A percentile compares a stretch with the other conserved stretches of the same genome.
Conservation (phyloP, 2,888 invertebrate species). For the Drosophila gaucha region DNA sequence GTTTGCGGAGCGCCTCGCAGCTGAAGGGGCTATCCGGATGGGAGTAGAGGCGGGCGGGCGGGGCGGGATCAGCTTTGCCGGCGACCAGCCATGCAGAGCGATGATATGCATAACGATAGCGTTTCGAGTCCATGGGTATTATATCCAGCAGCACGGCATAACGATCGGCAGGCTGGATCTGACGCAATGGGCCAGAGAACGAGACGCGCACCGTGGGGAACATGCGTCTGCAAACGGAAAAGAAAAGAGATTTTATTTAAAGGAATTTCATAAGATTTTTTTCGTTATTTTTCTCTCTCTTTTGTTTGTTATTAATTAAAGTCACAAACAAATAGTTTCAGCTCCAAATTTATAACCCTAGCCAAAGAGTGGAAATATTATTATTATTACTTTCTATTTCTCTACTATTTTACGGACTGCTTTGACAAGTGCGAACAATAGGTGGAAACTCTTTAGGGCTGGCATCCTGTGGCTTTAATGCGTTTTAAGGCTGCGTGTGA, state of each 20-base stretch:
- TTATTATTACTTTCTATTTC: conserved; percentile 28
- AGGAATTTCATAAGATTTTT: conserved; percentile 33
- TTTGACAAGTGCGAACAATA: conserved; percentile 71
- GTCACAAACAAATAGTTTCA: conserved; percentile 29
- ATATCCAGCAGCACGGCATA: conserved; percentile 98
- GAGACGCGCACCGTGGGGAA: conserved; percentile 98
- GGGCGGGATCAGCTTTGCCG: conserved; percentile 98
- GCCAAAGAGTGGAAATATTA: conserved; percentile 25
- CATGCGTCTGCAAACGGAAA: conserved; percentile 91
- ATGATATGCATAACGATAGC: conserved; percentile 99
- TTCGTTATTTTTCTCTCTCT: no score
- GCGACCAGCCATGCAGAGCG: conserved; percentile 99
- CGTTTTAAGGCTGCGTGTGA: conserved; percentile 72
- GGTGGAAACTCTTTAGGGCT: conserved; percentile 56
- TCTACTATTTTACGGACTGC: conserved; percentile 13
- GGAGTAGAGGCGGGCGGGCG: conserved; percentile 95
- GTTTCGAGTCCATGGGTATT: conserved; percentile 97
- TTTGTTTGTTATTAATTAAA: conserved; percentile 46
- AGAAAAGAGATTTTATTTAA: conserved; percentile 23
- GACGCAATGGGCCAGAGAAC: conserved; percentile 89
- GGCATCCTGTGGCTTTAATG: conserved; percentile 80
- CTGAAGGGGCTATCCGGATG: conserved; percentile 98
- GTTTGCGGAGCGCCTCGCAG: conserved; percentile 97
- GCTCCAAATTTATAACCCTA: conserved; percentile 61
- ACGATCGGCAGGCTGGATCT: conserved; percentile 90